Evolutionary conservation across 2,113 vertebrate species (phyloP), one percentile per base, ranked within the genome.

Genomic region (Megaceryle maxima): DNA sequence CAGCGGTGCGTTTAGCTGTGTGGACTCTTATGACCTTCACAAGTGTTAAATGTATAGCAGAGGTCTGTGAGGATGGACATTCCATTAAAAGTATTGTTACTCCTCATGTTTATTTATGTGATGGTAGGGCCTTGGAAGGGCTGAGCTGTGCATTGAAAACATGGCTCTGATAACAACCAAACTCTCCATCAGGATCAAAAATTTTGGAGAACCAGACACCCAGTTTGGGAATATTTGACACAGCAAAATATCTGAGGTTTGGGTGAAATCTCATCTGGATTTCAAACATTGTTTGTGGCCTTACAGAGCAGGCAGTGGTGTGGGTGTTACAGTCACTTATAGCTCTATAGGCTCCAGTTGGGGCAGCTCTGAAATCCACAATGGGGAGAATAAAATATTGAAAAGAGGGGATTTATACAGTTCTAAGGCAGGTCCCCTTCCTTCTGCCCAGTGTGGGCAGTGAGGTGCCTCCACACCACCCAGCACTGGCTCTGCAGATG

Each of bases 401-500:
- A 33, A 26, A 73, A 75, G 28, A 28, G 21, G 22, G 8, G 48
- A n/a, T 75, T 88, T 44, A 6, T 10, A 37, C 10, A 16, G 1
- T n/a, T 76, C 82, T 5, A 41, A 75, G 77, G 72, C 72, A 46
- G 19, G 12, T 87, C 24, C 2, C n/a, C 31, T 39, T 66, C 69
- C 60, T 70, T 57, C 16, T 50, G n/a, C 64, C 44, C 59, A 60
- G 50, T 5, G 3, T 3, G 0, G 48, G 24, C 62, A 22, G 12
- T 0, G 3, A 12, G 41, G 41, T 68, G 69, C 26, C 77, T 77
- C 69, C 29, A 6, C 39, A 29, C 28, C 3, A 5, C 33, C 29
- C n/a, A 26, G 57, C 3, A 1, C 74, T 3, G 2, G 31, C 50
- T 66, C 67, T 53, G 67, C n/a, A 26, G n/a, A n/a, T 1, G 1